These are phyloP conservation scores for Philereme vetulata DNA, from an alignment of 2,888 invertebrate species.

Conservation along the genomic window DNA sequence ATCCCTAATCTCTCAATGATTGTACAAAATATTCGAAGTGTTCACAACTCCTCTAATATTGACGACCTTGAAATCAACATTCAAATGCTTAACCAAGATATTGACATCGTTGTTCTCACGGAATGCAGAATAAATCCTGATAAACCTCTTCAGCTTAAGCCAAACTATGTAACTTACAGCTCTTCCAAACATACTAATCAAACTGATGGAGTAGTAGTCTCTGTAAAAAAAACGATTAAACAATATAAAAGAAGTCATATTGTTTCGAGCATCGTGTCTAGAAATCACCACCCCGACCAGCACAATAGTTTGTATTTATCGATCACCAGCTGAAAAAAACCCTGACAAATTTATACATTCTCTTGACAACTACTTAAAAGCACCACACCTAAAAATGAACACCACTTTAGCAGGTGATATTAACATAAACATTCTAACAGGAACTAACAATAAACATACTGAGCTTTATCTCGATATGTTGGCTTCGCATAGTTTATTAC, in stretches of 20 bases:
- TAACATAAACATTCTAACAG: constrained; percentile 3
- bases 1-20: no score
- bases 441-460: constrained; percentile 1
- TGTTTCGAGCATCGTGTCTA: constrained; percentile 19
- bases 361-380: constrained; percentile 8
- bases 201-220: constrained; percentile 29
- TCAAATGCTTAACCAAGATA: no score
- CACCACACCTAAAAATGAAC: constrained; percentile 9
- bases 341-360: constrained; percentile 16
- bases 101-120: no score
- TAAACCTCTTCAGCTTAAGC: constrained; percentile 14
- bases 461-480: constrained; percentile 15
- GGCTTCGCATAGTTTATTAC: constrained; percentile 6
- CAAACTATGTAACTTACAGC: constrained; percentile 14
- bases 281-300: constrained; percentile 14
- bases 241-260: constrained; percentile 20
- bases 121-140: neutral
- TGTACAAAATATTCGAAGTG: no score
- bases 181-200: constrained; percentile 22
- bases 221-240: constrained; percentile 10
- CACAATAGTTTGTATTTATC: constrained; percentile 23
- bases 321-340: constrained; percentile 16
- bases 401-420: constrained; percentile 17
- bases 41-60: no score
- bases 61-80: no score